Evolutionary conservation across 1,140 invertebrate genomes (phyloP), one percentile per base, ranked within the genome.

Genomic region (Zaprionus lachaisei): DNA sequence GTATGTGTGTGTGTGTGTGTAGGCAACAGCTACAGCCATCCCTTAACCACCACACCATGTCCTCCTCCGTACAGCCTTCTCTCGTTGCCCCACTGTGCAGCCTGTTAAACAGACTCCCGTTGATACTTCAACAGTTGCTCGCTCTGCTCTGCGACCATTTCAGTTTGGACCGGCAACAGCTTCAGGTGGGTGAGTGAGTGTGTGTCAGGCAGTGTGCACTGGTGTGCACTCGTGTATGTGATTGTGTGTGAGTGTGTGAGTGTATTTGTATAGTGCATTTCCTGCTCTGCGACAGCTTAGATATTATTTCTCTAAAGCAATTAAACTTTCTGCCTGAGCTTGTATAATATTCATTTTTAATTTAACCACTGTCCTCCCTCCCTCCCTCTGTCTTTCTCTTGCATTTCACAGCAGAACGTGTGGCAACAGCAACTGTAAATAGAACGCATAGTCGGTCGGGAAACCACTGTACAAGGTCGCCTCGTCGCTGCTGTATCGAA

Each of bases 91-190:
- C 41, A 17, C 41, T 54, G 49, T n/a, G 26, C 22, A 56, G 47
- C 7, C 54, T 56, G 54, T 31, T 56, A n/a, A 56, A 26, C 17
- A 47, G 41, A 9, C 41, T 47, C 41, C 41, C n/a, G 41, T 47
- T 47, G n/a, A 9, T n/a, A 54, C 49, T 73, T 60, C 34, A 28
- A 22, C 37, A 44, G 47, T 68, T 73, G 24, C 58, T 58, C 64
- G 65, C 41, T 47, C 31, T 69, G 31, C 31, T 44, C 17, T 56
- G 11, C 20, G 34, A 17, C 31, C 37, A 47, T 61, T 62, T 26
- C 69, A 60, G 69, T 55, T 55, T 55, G 37, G 65, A 69, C 37
- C 65, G 58, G 72, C 69, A 72, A 62, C 44, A 73, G 58, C 72
- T 69, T 47, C 72, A 61, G 66, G 22, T 58, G 57, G 34, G 34